Evolutionary conservation across 2,797 vertebrate species (phyloP), one percentile per base, ranked within the genome.

Genomic region (Lacerta agilis): DNA sequence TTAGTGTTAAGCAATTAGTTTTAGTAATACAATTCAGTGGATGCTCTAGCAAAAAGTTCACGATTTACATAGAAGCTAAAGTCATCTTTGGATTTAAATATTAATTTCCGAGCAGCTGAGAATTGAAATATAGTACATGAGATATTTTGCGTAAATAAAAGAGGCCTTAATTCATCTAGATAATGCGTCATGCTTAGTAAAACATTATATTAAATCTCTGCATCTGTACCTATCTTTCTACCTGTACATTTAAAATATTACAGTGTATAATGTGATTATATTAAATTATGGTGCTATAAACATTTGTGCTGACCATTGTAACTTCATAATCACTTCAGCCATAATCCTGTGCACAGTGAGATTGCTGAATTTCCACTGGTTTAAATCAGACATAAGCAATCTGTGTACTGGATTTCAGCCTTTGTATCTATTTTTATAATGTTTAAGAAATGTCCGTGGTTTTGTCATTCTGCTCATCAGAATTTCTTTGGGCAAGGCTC

Each of bases 1-100:
- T 72, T 89, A 72, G 71, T 82, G 45, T 83, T 87, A 90, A 92
- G 77, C 45, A 89, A 89, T 66, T 5, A 69, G 0, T 75, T 81
- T 93, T 87, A 69, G 81, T 88, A 13, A 90, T 86, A 86, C 84
- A 6, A 41, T 92, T 58, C 29, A 81, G 18, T 82, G 77, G 72
- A 87, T 82, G 0, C 76, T 79, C 71, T 83, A 61, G 5, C 23
- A 87, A 82, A 64, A 71, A 75, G 88, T 92, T 91, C 83, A 76
- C 86, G 93, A 87, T 38, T 49, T 88, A 90, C 69, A 15, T 87
- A 89, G 82, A 43, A 82, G 29, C 87, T 89, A 87, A 92, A 92
- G 2, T 90, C 8, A 64, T 67, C 0, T 89, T 90, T 89, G 82
- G 86, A 90, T 91, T 92, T 92, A 76, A 89, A 89, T 89, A 84